Percentiles rank a stretch among this genome's conserved stretches.
phyloP scores from a whole-genome alignment of 2,797 vertebrate genomes.

The Serranus cabrilla region DNA sequence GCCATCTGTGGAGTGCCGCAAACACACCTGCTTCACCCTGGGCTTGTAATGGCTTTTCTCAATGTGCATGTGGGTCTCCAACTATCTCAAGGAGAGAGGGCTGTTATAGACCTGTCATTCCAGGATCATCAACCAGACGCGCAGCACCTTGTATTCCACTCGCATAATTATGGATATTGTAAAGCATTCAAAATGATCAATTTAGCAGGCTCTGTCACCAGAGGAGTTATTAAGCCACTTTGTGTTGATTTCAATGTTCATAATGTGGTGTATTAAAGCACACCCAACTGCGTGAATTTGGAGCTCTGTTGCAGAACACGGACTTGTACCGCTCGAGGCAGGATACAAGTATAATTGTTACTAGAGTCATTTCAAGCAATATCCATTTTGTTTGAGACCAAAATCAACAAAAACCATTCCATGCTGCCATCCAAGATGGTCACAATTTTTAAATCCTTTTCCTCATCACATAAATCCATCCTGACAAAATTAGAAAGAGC shows the following conservation, averaged over 20 bases:
- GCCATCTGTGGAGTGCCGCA: constrained; percentile 86
- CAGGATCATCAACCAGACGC: constrained; percentile 80
- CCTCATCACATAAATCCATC: constrained; percentile 3
- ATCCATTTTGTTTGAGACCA: constrained; percentile 35
- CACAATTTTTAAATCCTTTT: constrained; percentile 4
- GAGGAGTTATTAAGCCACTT: constrained; percentile 84
- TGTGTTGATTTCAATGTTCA: constrained; percentile 83
- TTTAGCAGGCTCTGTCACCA: constrained; percentile 76
- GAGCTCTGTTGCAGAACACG: constrained; percentile 53
- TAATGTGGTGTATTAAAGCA: constrained; percentile 72
- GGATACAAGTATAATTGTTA: constrained; percentile 36
- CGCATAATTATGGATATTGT: constrained; percentile 84
- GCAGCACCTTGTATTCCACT: constrained; percentile 79
- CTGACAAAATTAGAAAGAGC: constrained; percentile 9
- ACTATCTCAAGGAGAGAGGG: constrained; percentile 77
- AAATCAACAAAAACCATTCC: constrained; percentile 15
- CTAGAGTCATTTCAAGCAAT: constrained; percentile 28
- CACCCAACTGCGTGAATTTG: constrained; percentile 64
- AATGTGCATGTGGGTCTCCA: constrained; percentile 80
- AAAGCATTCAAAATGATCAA: constrained; percentile 82
- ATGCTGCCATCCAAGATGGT: not conserved
- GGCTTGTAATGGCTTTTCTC: constrained; percentile 86
- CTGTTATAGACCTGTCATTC: constrained; percentile 82
- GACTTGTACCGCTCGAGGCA: constrained; percentile 55
- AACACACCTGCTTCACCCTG: constrained; percentile 87